Conservation (phyloP, 23 tunicate genomes). For the Clavelina lepadiformis region DNA sequence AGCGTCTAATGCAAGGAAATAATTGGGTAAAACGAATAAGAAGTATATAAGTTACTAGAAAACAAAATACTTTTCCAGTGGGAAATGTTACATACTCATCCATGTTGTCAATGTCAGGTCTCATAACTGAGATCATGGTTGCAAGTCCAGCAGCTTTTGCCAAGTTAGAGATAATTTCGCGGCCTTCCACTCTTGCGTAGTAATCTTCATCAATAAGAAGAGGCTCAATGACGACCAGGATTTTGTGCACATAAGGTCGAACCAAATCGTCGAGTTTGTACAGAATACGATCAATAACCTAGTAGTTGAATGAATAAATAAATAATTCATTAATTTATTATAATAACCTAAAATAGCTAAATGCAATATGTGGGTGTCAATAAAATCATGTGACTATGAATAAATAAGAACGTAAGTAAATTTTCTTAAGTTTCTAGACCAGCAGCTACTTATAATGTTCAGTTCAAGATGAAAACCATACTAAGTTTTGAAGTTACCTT, state of each 20-base stretch:
- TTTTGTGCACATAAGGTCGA: conserved; percentile 98
- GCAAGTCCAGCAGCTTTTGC: conserved; percentile 99
- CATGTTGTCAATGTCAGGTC: conserved; percentile 99
- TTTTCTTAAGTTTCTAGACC: neutral
- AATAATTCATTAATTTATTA: no score
- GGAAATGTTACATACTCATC: conserved; percentile 94
- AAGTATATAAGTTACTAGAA: no score
- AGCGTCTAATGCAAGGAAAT: no score
- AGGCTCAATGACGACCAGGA: conserved; percentile 97
- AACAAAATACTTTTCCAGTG: no score
- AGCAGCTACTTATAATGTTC: no score
- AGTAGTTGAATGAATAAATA: neutral
- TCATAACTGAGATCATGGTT: conserved; percentile 98
- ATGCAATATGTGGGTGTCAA: no score
- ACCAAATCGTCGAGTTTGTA: conserved; percentile 98
- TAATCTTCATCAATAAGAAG: conserved; percentile 99
- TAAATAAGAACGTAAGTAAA: no score
- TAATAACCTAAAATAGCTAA: neutral
- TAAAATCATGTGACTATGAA: no score
- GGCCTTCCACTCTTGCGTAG: conserved; percentile 98
- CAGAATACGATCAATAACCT: conserved; percentile 94
- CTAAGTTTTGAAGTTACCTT: conserved; percentile 36
- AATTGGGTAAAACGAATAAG: no score
- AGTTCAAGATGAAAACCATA: neutral
- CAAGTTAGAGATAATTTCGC: conserved; percentile 95